phyloP scores from a whole-genome alignment of 2,888 invertebrate genomes.

The Tillus elongatus region DNA sequence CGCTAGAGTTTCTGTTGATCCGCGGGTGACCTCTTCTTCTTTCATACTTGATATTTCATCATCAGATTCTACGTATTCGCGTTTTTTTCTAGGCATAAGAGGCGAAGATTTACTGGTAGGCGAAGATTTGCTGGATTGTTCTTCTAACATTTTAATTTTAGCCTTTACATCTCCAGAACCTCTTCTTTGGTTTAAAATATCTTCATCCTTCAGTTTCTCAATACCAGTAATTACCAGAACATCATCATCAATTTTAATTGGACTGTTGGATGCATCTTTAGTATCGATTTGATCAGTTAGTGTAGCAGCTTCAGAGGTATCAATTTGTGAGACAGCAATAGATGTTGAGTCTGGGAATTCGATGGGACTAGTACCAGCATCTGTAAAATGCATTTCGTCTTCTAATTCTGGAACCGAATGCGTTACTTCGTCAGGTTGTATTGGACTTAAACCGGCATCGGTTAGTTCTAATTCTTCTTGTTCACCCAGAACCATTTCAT shows the following conservation, averaged over 20 bases:
- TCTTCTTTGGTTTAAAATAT: constrained; percentile 32
- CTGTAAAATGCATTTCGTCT: constrained; percentile 40
- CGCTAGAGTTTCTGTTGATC: constrained; percentile 39
- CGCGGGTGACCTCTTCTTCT: constrained; percentile 35
- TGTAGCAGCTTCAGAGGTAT: constrained; percentile 46
- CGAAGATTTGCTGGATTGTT: constrained; percentile 37
- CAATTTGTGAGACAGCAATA: constrained; percentile 39
- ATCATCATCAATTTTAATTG: constrained; percentile 40
- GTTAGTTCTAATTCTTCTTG: constrained; percentile 47
- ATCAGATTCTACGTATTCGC: constrained; percentile 37
- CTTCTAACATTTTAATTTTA: constrained; percentile 47
- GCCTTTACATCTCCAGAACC: constrained; percentile 49
- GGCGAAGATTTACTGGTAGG: constrained; percentile 36
- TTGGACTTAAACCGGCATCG: constrained; percentile 49
- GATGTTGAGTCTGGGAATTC: constrained; percentile 42
- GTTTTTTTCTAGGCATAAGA: constrained; percentile 32
- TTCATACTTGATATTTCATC: constrained; percentile 42
- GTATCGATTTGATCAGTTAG: constrained; percentile 45
- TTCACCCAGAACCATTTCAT: constrained; percentile 38
- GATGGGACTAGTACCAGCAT: constrained; percentile 46
- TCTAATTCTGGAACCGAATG: constrained; percentile 35
- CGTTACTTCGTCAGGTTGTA: constrained; percentile 45
- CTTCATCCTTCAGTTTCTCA: constrained; percentile 35
- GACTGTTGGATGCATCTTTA: constrained; percentile 47
- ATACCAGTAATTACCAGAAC: constrained; percentile 24